Percentiles rank a stretch among this genome's conserved stretches.
Evolutionary conservation across 2,113 vertebrate genomes (phyloP).

Genomic region (Gymnogyps californianus): DNA sequence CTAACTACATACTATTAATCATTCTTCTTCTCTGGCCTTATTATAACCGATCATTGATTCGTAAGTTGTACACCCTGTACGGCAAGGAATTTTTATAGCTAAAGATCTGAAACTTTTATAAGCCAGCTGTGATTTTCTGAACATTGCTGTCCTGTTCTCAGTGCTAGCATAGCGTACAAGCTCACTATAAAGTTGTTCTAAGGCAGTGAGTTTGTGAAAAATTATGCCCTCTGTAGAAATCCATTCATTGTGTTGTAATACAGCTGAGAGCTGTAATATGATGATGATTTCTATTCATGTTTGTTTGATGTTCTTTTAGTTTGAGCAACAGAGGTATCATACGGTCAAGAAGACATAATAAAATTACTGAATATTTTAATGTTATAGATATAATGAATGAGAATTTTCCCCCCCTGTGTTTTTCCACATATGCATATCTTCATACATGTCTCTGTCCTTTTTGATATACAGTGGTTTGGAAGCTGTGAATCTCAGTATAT

Average conservation of each 20-base stretch:
- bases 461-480: not conserved
- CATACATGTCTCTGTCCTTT: not conserved
- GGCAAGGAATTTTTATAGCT: not conserved
- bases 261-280: not conserved
- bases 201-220: not conserved
- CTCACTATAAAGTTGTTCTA: not conserved
- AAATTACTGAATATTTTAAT: not conserved
- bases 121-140: not conserved
- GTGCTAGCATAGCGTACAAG: not conserved
- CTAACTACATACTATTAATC: not conserved
- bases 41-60: not conserved
- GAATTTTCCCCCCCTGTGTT: not conserved
- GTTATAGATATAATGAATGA: not conserved
- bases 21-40: not conserved
- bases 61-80: not conserved
- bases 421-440: not conserved
- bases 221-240: not conserved
- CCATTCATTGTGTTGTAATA: not conserved
- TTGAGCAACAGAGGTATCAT: not conserved
- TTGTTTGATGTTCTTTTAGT: not conserved
- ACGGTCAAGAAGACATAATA: not conserved
- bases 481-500: not conserved
- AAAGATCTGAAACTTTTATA: not conserved
- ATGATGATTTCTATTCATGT: not conserved
- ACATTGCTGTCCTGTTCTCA: not conserved